These are phyloP conservation scores for Psittacus erithacus DNA, from an alignment of 2,113 vertebrate species.

Conservation along the genomic window DNA sequence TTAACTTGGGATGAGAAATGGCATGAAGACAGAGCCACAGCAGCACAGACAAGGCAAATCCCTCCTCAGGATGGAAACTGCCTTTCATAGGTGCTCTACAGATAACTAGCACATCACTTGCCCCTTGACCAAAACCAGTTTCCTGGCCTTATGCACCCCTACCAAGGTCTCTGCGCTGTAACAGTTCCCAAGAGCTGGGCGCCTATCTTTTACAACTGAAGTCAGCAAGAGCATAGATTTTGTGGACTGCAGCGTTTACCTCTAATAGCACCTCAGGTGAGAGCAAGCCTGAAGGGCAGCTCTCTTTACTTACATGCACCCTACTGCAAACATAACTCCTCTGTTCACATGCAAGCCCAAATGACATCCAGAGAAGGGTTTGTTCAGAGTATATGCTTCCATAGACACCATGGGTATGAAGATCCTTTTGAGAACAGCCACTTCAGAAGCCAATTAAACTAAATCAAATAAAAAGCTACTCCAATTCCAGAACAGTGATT, in stretches of 20 bases:
- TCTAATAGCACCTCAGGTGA: neutral
- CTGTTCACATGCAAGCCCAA: neutral
- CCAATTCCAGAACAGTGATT: neutral
- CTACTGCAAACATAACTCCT: rapidly evolving
- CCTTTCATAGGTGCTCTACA: neutral
- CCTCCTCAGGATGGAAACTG: neutral
- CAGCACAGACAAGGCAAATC: neutral
- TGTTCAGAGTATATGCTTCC: neutral
- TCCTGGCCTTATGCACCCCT: neutral
- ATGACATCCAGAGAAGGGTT: neutral
- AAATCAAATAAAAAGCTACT: neutral
- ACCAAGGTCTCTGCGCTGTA: neutral
- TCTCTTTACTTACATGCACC: neutral
- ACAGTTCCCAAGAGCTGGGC: neutral
- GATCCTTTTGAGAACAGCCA: neutral
- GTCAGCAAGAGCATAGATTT: neutral
- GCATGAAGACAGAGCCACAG: neutral
- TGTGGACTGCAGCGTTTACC: rapidly evolving
- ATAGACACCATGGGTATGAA: neutral
- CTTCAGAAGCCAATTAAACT: neutral
- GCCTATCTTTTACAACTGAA: neutral
- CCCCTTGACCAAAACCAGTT: neutral
- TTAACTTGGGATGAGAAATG: neutral
- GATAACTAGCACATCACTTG: neutral
- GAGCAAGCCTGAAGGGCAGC: neutral